These are phyloP conservation scores for Platynereis dumerilii DNA, from an alignment of 2,888 invertebrate genomes.

Conservation along the genomic window DNA sequence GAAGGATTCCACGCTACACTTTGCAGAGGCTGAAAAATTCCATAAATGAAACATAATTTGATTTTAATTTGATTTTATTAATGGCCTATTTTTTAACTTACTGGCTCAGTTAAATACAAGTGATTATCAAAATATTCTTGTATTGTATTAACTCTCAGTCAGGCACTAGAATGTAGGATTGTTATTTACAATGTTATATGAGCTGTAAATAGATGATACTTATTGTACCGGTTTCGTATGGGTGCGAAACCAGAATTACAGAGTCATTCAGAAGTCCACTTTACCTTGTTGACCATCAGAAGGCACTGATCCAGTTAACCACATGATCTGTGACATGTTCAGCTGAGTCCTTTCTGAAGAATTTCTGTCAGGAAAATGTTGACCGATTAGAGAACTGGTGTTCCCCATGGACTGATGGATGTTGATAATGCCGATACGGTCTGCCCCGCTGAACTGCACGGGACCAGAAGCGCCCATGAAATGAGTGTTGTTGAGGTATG, in stretches of 20 bases:
- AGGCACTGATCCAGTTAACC: slow-evolving; percentile 75
- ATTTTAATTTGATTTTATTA: no score
- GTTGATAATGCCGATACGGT: slow-evolving; percentile 66
- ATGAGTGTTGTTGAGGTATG: slow-evolving; percentile 72
- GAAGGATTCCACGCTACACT: slow-evolving; percentile 74
- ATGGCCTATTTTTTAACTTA: no score
- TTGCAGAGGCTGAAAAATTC: slow-evolving; percentile 19
- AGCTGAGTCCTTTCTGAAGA: slow-evolving; percentile 55
- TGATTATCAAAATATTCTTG: no score
- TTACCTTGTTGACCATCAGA: slow-evolving; percentile 29
- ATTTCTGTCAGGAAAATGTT: slow-evolving; percentile 60
- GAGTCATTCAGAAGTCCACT: no score
- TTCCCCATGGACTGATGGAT: slow-evolving; percentile 61
- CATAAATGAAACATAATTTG: not conserved
- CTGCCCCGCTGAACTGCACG: slow-evolving; percentile 74
- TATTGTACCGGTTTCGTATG: no score
- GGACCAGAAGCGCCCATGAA: slow-evolving; percentile 78
- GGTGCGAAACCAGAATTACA: no score
- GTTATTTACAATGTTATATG: no score
- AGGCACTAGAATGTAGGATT: no score
- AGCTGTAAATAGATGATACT: no score
- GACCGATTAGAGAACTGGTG: slow-evolving; percentile 53
- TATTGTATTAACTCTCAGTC: no score
- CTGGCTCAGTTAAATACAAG: no score
- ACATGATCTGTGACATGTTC: slow-evolving; percentile 69